Evolutionary conservation across 1,140 invertebrate species (phyloP).

Genomic region (Drosophila biarmipes): DNA sequence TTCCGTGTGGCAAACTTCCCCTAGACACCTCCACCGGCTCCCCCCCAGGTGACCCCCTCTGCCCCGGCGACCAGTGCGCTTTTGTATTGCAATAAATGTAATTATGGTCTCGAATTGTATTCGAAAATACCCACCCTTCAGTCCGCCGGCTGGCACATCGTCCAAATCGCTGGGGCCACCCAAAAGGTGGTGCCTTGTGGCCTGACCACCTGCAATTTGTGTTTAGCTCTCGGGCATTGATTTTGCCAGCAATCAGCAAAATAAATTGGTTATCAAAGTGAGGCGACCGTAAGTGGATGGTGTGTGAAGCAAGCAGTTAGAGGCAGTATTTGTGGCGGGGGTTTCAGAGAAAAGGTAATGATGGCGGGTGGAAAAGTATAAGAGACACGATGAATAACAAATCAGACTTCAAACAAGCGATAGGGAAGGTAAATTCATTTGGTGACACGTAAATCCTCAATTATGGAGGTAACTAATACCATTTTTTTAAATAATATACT

Average conservation of each 20-base stretch:
- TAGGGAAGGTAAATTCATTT: neutral
- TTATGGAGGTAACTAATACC: too few relatives aligned
- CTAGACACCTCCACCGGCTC: slow-evolving; percentile 24
- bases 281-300: slow-evolving; percentile 9
- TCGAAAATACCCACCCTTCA: slow-evolving; percentile 49
- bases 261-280: slow-evolving; percentile 46
- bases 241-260: slow-evolving; percentile 41
- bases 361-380: slow-evolving; percentile 1
- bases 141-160: slow-evolving; percentile 24
- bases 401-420: slow-evolving; percentile 6
- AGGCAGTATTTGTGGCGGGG: neutral
- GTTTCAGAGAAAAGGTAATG: neutral
- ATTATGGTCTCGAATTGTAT: slow-evolving; percentile 75
- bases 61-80: slow-evolving; percentile 27
- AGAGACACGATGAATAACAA: slow-evolving; percentile 1
- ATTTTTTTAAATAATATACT: too few relatives aligned
- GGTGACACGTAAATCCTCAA: too few relatives aligned
- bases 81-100: slow-evolving; percentile 77
- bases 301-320: slow-evolving; percentile 5
- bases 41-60: neutral
- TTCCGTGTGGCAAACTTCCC: slow-evolving; percentile 30
- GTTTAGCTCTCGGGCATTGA: slow-evolving; percentile 44
- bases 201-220: slow-evolving; percentile 41
- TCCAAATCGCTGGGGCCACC: slow-evolving; percentile 11
- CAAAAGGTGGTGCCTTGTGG: slow-evolving; percentile 37